phyloP scores from a whole-genome alignment of 2,888 invertebrate genomes.

The Clunio marinus region DNA sequence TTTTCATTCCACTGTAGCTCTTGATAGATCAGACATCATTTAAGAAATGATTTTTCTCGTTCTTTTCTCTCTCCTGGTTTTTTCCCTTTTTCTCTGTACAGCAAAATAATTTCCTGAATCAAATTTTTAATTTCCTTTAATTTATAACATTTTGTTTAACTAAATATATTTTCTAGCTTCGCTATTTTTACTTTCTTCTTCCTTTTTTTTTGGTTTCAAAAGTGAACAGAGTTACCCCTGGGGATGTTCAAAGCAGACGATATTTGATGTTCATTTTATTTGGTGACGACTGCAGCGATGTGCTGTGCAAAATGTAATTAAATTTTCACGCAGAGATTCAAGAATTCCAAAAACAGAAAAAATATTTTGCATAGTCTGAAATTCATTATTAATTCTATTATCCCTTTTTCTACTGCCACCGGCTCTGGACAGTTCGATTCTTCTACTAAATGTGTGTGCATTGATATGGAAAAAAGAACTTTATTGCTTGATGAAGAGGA shows the following conservation, averaged over 20 bases:
- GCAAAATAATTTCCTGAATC: conserved; percentile 39
- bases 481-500: conserved; percentile 39
- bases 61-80: background rate
- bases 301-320: background rate
- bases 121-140: conserved; percentile 39
- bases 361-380: too few species aligned
- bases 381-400: too few species aligned
- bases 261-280: too few species aligned
- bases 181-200: background rate
- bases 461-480: conserved; percentile 34
- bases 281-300: background rate
- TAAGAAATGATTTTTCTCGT: conserved; percentile 3
- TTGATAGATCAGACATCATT: conserved; percentile 36
- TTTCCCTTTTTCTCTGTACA: background rate
- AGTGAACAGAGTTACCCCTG: background rate
- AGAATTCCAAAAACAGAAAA: background rate
- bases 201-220: background rate
- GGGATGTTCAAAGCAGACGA: too few species aligned
- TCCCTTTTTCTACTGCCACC: background rate
- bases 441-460: conserved; percentile 32
- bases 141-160: conserved; percentile 39
- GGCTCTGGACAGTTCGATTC: conserved; percentile 8
- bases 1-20: background rate
- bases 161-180: conserved; percentile 4
- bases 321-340: background rate